Percentiles rank a stretch among this genome's conserved stretches.
Evolutionary conservation across 2,888 invertebrate species (phyloP).

Genomic region (Clepsis dumicolana): DNA sequence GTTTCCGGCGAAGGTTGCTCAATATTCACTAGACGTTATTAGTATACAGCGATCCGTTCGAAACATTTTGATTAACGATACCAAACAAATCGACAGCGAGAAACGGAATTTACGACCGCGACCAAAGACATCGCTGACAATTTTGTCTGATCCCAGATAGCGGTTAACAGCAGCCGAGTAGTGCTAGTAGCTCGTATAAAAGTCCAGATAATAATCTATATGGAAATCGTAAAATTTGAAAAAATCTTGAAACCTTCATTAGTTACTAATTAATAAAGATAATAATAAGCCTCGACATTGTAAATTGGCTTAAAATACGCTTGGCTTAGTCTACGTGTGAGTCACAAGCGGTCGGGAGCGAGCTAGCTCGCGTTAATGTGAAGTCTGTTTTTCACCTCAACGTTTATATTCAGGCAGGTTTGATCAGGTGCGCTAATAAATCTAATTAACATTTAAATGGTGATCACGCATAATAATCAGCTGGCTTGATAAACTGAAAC

Average conservation of each 20-base stretch:
- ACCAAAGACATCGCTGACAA: conserved; percentile 32
- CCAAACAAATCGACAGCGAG: conserved; percentile 47
- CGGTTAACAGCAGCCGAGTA: conserved; percentile 12
- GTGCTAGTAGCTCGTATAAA: conserved; percentile 28
- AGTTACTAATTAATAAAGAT: conserved; percentile 31
- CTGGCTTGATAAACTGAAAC: conserved; percentile 74
- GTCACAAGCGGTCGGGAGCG: conserved; percentile 55
- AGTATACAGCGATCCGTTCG: conserved; percentile 61
- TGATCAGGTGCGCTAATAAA: conserved; percentile 80
- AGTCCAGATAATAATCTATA: conserved; percentile 37
- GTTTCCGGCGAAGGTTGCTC: conserved; percentile 83
- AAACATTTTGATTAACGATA: conserved; percentile 78
- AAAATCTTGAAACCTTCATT: conserved; percentile 26
- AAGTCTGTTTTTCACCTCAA: conserved; percentile 57
- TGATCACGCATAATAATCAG: conserved; percentile 85
- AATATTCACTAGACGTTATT: conserved; percentile 72
- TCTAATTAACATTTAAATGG: conserved; percentile 85
- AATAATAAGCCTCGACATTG: conserved; percentile 35
- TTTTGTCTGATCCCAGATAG: conserved; percentile 38
- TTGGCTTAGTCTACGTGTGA: conserved; percentile 54
- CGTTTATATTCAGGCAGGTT: conserved; percentile 60
- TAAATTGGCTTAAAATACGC: conserved; percentile 47
- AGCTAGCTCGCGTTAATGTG: conserved; percentile 50
- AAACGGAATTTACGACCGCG: conserved; percentile 37
- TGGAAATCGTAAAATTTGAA: conserved; percentile 25